Evolutionary conservation across 2,113 vertebrate genomes (phyloP).

Genomic region (Tinamus guttatus): DNA sequence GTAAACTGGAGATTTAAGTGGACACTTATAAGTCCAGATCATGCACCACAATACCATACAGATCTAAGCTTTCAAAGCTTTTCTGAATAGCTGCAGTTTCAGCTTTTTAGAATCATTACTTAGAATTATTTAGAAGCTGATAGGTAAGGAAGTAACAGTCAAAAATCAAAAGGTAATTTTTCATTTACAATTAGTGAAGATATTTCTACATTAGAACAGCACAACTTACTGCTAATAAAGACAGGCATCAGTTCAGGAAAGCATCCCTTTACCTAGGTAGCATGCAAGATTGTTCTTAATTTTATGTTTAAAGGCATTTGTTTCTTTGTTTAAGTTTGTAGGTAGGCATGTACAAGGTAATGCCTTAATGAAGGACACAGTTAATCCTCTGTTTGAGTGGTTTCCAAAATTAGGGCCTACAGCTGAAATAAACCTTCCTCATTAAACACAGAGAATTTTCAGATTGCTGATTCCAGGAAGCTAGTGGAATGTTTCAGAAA

Average conservation of each 20-base stretch:
- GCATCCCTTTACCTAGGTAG: accelerated
- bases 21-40: not conserved
- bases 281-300: not conserved
- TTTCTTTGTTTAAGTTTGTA: not conserved
- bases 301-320: not conserved
- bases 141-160: not conserved
- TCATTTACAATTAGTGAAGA: not conserved
- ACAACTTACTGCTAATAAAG: not conserved
- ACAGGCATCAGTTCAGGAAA: not conserved
- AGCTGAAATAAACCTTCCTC: not conserved
- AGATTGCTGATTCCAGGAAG: not conserved
- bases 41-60: not conserved
- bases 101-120: not conserved
- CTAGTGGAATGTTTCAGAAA: not conserved
- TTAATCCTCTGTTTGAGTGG: not conserved
- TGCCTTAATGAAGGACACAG: not conserved
- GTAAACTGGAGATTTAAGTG: not conserved
- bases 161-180: not conserved
- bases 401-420: not conserved
- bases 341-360: not conserved
- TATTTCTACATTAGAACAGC: not conserved
- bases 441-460: not conserved
- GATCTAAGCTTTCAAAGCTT: not conserved
- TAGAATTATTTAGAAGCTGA: not conserved
- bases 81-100: not conserved